phyloP scores from a whole-genome alignment of 2,113 vertebrate species.

The Cyprinus carpio region DNA sequence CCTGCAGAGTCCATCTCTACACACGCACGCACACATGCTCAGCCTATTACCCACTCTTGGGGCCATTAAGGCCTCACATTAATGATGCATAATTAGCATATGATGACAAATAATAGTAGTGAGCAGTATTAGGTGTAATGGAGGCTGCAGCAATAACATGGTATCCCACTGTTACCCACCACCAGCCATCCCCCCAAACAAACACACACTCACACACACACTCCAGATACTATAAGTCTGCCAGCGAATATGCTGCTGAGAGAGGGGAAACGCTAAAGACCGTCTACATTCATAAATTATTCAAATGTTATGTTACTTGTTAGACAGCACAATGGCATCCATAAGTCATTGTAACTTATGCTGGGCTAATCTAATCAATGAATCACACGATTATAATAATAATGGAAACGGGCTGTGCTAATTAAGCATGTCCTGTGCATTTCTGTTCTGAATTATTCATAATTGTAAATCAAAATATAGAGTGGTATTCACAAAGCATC shows the following conservation, averaged over 20 bases:
- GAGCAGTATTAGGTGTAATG: slow-evolving; percentile 85
- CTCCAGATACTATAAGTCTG: slow-evolving; percentile 73
- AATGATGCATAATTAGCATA: slow-evolving; percentile 97
- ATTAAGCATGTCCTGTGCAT: slow-evolving; percentile 52
- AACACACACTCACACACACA: slow-evolving; percentile 2
- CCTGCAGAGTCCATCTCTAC: slow-evolving; percentile 73
- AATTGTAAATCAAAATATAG: slow-evolving; percentile 48
- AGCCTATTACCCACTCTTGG: slow-evolving; percentile 82
- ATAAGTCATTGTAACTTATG: slow-evolving; percentile 70
- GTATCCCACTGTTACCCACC: slow-evolving; percentile 79
- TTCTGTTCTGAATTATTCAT: slow-evolving; percentile 48
- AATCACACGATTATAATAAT: slow-evolving; percentile 52
- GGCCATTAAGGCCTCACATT: slow-evolving; percentile 89
- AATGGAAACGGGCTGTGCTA: slow-evolving; percentile 54
- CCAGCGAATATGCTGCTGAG: slow-evolving; percentile 72
- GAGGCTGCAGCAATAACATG: slow-evolving; percentile 92
- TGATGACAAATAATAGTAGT: slow-evolving; percentile 94
- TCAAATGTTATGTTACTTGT: slow-evolving; percentile 72
- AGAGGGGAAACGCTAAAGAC: slow-evolving; percentile 72
- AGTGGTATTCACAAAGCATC: slow-evolving; percentile 16
- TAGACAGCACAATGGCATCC: slow-evolving; percentile 68
- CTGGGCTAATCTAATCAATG: slow-evolving; percentile 60
- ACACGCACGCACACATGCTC: slow-evolving; percentile 79
- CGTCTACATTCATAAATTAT: slow-evolving; percentile 75
- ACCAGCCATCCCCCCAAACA: slow-evolving; percentile 56